These are phyloP conservation scores for Paramisgurnus dabryanus DNA, from an alignment of 2,113 vertebrate species.

Conservation along the genomic window DNA sequence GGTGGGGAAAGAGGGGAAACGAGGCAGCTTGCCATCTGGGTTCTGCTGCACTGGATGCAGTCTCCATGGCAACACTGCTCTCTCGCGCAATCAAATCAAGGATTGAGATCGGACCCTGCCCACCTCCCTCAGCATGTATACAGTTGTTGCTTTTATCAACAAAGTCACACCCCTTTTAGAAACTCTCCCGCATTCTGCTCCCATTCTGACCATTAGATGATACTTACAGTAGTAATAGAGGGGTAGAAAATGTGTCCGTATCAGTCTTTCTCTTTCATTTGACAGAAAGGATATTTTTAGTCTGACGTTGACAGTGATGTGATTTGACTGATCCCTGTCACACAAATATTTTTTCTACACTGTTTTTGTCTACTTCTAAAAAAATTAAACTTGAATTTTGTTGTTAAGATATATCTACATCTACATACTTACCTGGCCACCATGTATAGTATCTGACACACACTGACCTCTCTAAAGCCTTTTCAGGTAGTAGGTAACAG, in stretches of 20 bases:
- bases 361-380: neutral
- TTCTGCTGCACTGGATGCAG: slow-evolving; percentile 75
- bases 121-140: slow-evolving; percentile 44
- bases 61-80: slow-evolving; percentile 78
- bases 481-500: no score
- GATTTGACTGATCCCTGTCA: neutral
- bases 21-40: slow-evolving; percentile 60
- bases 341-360: no score
- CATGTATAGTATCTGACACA: no score
- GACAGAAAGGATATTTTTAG: slow-evolving; percentile 20
- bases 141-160: neutral
- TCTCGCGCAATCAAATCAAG: slow-evolving; percentile 70
- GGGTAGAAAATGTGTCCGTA: neutral
- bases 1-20: slow-evolving; percentile 42
- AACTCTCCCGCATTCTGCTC: neutral
- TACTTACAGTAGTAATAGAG: no score
- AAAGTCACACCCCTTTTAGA: slow-evolving; percentile 25
- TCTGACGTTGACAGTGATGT: slow-evolving; percentile 8
- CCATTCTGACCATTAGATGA: neutral
- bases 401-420: neutral
- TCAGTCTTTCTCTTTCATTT: neutral
- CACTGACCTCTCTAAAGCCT: no score
- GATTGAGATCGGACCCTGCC: slow-evolving; percentile 51
- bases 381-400: slow-evolving; percentile 3
- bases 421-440: no score